These are phyloP conservation scores for Cephus cinctus DNA, from an alignment of 1,140 invertebrate genomes.

Conservation along the genomic window DNA sequence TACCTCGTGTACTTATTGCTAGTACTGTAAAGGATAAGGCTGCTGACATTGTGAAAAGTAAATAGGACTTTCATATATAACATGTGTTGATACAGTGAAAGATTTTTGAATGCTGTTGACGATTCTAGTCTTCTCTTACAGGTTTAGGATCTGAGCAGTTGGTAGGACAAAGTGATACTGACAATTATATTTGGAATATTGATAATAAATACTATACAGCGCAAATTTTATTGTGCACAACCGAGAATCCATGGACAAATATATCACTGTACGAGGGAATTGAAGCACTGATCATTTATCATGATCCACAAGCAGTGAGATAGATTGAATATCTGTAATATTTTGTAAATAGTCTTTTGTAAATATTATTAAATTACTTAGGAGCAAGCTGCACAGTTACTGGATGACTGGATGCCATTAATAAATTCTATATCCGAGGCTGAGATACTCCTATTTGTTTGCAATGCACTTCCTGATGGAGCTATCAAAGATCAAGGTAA, in stretches of 20 bases:
- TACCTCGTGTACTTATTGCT: constrained; percentile 40
- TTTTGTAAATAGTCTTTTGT: constrained; percentile 8
- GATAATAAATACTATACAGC: constrained; percentile 70
- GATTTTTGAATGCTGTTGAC: constrained; percentile 3
- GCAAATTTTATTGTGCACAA: constrained; percentile 57
- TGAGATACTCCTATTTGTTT: constrained; percentile 43
- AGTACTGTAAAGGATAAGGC: constrained; percentile 37
- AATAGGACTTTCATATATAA: constrained; percentile 20
- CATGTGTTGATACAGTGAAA: not conserved
- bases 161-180: constrained; percentile 44
- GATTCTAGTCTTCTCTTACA: constrained; percentile 46
- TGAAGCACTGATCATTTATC: constrained; percentile 63
- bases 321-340: not conserved
- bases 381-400: constrained; percentile 40
- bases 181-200: constrained; percentile 61
- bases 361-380: constrained; percentile 30
- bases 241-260: constrained; percentile 52
- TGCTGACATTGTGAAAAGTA: constrained; percentile 44
- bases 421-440: constrained; percentile 30
- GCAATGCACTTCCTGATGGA: constrained; percentile 45
- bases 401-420: constrained; percentile 36
- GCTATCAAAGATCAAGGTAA: constrained; percentile 43
- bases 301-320: constrained; percentile 59
- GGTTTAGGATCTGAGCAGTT: constrained; percentile 45
- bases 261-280: constrained; percentile 50